Percentiles rank a stretch among this genome's conserved stretches.
Conservation (phyloP, 2,113 vertebrate genomes). For the Pedetes capensis region DNA sequence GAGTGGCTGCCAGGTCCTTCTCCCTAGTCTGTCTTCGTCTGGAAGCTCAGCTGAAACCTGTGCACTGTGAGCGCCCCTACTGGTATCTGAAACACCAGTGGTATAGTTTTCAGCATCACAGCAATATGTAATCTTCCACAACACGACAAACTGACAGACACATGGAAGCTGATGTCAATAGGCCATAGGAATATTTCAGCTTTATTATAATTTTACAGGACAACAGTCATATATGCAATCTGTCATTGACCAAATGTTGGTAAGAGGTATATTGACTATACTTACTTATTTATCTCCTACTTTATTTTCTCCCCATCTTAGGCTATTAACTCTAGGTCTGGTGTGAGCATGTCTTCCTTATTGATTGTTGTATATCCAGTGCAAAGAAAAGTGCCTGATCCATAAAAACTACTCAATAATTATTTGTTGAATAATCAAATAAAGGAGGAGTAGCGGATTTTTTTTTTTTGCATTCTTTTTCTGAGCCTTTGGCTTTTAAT, state of each 20-base stretch:
- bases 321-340: neutral
- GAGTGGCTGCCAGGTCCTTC: too few species aligned
- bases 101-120: too few species aligned
- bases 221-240: neutral
- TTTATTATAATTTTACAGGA: neutral
- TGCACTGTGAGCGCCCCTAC: too few species aligned
- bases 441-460: neutral
- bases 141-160: too few species aligned
- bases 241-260: neutral
- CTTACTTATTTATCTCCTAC: neutral
- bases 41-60: too few species aligned
- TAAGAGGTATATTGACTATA: neutral
- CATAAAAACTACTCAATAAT: neutral
- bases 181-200: neutral
- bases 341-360: neutral
- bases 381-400: neutral
- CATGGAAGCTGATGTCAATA: neutral
- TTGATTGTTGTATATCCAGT: neutral
- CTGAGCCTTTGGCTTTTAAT: neutral
- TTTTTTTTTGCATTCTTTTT: neutral
- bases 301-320: neutral
- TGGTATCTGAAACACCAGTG: too few species aligned
- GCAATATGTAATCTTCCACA: too few species aligned
- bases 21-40: too few species aligned
- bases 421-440: slow-evolving; percentile 23